Evolutionary conservation across 2,888 invertebrate species (phyloP), one percentile per base, ranked within the genome.

Genomic region (Pheosia tremula): DNA sequence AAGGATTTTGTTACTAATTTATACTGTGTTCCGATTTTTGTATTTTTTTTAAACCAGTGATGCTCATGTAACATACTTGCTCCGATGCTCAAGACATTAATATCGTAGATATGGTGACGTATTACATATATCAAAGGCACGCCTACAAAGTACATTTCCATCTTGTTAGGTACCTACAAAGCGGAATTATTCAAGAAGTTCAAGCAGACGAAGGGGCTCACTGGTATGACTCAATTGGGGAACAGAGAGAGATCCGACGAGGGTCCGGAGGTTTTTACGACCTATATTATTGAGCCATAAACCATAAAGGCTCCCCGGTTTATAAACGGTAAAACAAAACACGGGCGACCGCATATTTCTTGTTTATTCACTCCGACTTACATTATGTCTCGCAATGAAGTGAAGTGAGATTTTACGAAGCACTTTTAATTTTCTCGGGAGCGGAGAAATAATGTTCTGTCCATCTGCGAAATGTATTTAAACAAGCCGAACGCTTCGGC

Each of bases 261-360:
- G 82, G 84, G 85, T 82, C 85, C 81, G 83, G 81, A 80, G 78
- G 75, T 82, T 84, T 89, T 90, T 90, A 90, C 82, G 86, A 78
- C 77, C 90, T 82, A 85, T 88, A 90, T 88, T 91, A 91, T 91
- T 90, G 87, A 84, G 87, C 88, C 76, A 89, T 91, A 90, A 91
- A 89, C 88, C 88, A 90, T 90, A 89, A 90, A 88, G 80, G 83
- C 84, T 79, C 75, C 80, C 81, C 85, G 84, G 64, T 87, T 87
- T 88, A 86, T 89, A 88, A 87, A 85, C 84, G 83, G 80, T 87
- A 81, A 86, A 87, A 89, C 86, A 89, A 89, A 89, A 87, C 85
- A 86, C 82, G 71, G 71, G 79, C 83, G 79, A 80, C 83, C 85
- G 84, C 86, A 85, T 85, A 87, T 86, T 88, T 87, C 83, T 81